Percentiles rank a stretch among this genome's conserved stretches.
phyloP scores from a whole-genome alignment of 2,113 vertebrate genomes.

The Bambusicola thoracicus region DNA sequence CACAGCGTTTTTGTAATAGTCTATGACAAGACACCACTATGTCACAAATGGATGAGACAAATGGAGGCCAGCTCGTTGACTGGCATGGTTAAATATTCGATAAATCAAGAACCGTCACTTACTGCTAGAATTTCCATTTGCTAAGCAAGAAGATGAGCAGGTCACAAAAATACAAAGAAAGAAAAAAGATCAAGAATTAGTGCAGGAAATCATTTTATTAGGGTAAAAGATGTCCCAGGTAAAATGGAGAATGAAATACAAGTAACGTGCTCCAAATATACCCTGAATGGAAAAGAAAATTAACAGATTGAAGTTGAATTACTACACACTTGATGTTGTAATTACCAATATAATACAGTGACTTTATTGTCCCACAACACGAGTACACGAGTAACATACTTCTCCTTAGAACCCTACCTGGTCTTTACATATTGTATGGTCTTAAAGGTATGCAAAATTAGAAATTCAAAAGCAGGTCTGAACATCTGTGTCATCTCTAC shows the following conservation, averaged over 20 bases:
- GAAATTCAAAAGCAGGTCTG: neutral
- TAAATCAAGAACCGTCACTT: slow-evolving; percentile 95
- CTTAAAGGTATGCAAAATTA: neutral
- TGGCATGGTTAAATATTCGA: slow-evolving; percentile 80
- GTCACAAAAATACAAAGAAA: slow-evolving; percentile 91
- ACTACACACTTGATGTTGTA: neutral
- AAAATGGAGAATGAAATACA: slow-evolving; percentile 70
- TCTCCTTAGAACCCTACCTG: neutral
- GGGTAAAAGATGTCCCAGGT: slow-evolving; percentile 78
- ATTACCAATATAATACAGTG: neutral
- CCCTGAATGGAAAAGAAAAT: slow-evolving; percentile 1
- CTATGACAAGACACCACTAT: slow-evolving; percentile 64
- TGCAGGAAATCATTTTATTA: slow-evolving; percentile 82
- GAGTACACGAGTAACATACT: neutral
- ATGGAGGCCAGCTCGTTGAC: slow-evolving; percentile 78
- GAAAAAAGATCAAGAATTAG: slow-evolving; percentile 97
- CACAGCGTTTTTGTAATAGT: slow-evolving; percentile 56
- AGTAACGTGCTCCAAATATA: slow-evolving; percentile 50
- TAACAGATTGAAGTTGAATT: slow-evolving; percentile 11
- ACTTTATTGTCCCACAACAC: neutral
- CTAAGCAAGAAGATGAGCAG: slow-evolving; percentile 99
- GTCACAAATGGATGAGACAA: slow-evolving; percentile 75
- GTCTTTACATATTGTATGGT: neutral
- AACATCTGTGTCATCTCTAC: neutral
- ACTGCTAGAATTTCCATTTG: slow-evolving; percentile 99